A percentile compares a stretch with the other conserved stretches of the same genome.
These are phyloP conservation scores for Macropodus opercularis DNA, from an alignment of 2,797 vertebrate genomes.

Conservation along the genomic window DNA sequence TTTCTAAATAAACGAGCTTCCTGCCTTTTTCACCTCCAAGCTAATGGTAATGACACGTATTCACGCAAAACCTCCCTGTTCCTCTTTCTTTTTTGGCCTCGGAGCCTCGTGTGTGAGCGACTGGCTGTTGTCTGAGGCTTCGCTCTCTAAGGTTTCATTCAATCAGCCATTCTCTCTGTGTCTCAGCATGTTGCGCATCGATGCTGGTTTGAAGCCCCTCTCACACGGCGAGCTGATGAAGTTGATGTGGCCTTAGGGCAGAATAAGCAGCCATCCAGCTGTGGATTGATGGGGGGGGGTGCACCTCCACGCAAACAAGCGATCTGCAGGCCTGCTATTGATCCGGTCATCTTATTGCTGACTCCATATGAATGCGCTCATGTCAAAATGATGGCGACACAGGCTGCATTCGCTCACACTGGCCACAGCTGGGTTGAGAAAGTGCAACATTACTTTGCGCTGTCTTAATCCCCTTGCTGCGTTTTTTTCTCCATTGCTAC, in stretches of 20 bases:
- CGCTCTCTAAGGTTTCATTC: conserved; percentile 70
- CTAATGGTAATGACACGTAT: conserved; percentile 51
- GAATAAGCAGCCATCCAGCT: conserved; percentile 60
- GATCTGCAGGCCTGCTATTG: conserved; percentile 48
- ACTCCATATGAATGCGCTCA: conserved; percentile 33
- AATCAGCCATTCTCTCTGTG: conserved; percentile 68
- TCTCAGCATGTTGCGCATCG: conserved; percentile 63
- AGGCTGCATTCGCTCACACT: conserved; percentile 28
- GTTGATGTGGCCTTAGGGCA: conserved; percentile 61
- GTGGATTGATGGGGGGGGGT: conserved; percentile 57
- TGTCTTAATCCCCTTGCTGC: not conserved
- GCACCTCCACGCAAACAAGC: conserved; percentile 25
- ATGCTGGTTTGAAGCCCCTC: conserved; percentile 51
- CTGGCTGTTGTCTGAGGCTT: conserved; percentile 61
- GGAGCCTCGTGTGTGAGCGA: conserved; percentile 42
- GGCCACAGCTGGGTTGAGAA: conserved; percentile 21
- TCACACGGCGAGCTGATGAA: conserved; percentile 51
- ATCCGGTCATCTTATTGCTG: conserved; percentile 54
- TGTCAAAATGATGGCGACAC: conserved; percentile 38
- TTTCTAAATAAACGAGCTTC: conserved; percentile 18
- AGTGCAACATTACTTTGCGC: conserved; percentile 7
- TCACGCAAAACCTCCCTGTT: conserved; percentile 41
- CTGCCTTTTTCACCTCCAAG: conserved; percentile 36
- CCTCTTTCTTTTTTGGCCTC: conserved; percentile 34
- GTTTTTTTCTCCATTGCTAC: not conserved